phyloP scores from a whole-genome alignment of 2,888 invertebrate genomes.

The Eristalis arbustorum region DNA sequence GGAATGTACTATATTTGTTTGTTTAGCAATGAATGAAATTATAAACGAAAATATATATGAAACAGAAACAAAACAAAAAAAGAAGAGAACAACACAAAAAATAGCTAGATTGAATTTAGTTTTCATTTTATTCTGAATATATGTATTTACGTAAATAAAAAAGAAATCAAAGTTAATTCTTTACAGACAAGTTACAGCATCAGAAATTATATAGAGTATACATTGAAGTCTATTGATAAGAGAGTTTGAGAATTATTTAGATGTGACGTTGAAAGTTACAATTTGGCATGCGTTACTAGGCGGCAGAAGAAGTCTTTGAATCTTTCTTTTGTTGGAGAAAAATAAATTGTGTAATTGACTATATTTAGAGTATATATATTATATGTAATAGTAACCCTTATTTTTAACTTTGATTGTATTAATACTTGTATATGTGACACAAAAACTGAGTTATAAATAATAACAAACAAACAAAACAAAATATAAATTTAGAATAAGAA shows the following conservation, averaged over 20 bases:
- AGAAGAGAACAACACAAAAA: too few species aligned
- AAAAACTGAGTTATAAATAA: slow-evolving; percentile 34
- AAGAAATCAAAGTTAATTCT: slow-evolving; percentile 21
- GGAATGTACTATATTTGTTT: slow-evolving; percentile 11
- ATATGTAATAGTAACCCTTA: slow-evolving; percentile 15
- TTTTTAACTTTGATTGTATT: slow-evolving; percentile 32
- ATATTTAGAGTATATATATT: slow-evolving; percentile 11
- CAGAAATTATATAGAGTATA: slow-evolving; percentile 19
- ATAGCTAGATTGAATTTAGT: slow-evolving; percentile 53
- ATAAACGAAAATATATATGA: slow-evolving; percentile 19
- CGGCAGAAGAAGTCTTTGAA: background rate
- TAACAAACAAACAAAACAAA: slow-evolving; percentile 15
- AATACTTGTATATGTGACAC: slow-evolving; percentile 32
- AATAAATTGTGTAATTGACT: slow-evolving; percentile 3
- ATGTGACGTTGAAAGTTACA: slow-evolving; percentile 1
- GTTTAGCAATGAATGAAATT: slow-evolving; percentile 13
- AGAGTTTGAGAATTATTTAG: slow-evolving; percentile 25
- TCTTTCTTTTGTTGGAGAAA: background rate
- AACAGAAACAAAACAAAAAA: slow-evolving; percentile 37
- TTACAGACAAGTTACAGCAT: slow-evolving; percentile 31
- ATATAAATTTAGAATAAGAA: slow-evolving; percentile 17
- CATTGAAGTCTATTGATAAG: background rate
- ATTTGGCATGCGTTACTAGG: background rate
- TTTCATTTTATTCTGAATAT: slow-evolving; percentile 23
- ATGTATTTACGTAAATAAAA: slow-evolving; percentile 4